phyloP scores from a whole-genome alignment of 2,888 invertebrate genomes.

The Ochropleura leucogaster region DNA sequence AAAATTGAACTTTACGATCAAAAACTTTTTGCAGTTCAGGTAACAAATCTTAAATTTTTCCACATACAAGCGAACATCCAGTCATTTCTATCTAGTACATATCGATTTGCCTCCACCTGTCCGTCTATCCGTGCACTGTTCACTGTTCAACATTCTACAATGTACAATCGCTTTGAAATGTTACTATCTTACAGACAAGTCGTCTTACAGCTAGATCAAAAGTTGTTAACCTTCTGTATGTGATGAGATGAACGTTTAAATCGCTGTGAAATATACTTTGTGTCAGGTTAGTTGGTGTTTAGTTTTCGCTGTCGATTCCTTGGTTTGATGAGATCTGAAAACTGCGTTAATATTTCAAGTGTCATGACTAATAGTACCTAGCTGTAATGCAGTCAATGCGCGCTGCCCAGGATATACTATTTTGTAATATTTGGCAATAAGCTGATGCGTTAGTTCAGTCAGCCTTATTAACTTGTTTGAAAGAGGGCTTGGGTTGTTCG shows the following conservation, averaged over 20 bases:
- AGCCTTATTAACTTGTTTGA: no score
- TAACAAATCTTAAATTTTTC: not conserved
- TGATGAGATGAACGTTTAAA: conserved; percentile 25
- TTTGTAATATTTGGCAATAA: no score
- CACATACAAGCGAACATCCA: not conserved
- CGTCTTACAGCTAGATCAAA: conserved; percentile 40
- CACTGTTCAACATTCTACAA: conserved; percentile 42
- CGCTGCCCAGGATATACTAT: no score
- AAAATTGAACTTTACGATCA: not conserved
- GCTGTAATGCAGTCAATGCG: no score
- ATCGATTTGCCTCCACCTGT: conserved; percentile 41
- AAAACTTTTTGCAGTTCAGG: not conserved
- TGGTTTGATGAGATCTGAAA: conserved; percentile 9
- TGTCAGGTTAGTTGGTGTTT: conserved; percentile 33
- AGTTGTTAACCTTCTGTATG: conserved; percentile 41
- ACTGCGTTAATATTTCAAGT: not conserved
- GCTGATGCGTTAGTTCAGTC: no score
- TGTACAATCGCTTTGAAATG: conserved; percentile 50
- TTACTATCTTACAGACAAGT: conserved; percentile 37
- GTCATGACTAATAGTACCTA: not conserved
- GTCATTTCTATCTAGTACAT: conserved; percentile 21
- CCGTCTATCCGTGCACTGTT: conserved; percentile 47
- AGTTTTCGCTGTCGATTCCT: not conserved
- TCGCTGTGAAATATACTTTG: conserved; percentile 31
- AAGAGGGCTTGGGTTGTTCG: no score